These are phyloP conservation scores for Eulemur albifrons DNA, from an alignment of 2,797 vertebrate genomes.

Conservation along the genomic window DNA sequence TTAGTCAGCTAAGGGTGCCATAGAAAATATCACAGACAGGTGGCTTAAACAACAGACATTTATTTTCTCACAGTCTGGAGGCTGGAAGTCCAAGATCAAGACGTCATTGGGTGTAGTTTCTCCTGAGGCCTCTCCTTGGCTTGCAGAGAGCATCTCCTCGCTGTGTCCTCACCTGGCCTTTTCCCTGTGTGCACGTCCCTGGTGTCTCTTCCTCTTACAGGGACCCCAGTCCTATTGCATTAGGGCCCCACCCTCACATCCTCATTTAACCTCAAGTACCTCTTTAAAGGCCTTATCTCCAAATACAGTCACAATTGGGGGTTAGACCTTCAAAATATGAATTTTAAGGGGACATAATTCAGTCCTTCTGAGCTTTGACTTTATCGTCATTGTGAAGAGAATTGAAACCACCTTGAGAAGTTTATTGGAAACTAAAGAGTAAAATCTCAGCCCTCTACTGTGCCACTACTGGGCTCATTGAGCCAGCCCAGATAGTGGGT, in stretches of 20 bases:
- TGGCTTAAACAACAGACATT: neutral
- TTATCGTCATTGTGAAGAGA: neutral
- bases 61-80: neutral
- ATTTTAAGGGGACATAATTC: neutral
- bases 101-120: neutral
- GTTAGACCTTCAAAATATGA: neutral
- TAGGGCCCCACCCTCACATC: neutral
- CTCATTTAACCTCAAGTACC: neutral
- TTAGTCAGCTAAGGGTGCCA: neutral
- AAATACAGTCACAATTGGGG: neutral
- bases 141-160: accelerated
- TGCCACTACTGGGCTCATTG: neutral
- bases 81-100: neutral
- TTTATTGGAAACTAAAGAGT: neutral
- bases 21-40: neutral
- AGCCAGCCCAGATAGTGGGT: neutral
- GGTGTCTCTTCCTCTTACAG: neutral
- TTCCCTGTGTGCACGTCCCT: neutral
- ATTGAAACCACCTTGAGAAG: neutral
- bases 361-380: neutral
- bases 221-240: no score
- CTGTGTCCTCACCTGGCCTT: neutral
- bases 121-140: neutral
- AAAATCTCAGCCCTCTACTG: neutral
- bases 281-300: neutral